Conservation (phyloP, 2,113 vertebrate genomes). For the Apteryx owenii region DNA sequence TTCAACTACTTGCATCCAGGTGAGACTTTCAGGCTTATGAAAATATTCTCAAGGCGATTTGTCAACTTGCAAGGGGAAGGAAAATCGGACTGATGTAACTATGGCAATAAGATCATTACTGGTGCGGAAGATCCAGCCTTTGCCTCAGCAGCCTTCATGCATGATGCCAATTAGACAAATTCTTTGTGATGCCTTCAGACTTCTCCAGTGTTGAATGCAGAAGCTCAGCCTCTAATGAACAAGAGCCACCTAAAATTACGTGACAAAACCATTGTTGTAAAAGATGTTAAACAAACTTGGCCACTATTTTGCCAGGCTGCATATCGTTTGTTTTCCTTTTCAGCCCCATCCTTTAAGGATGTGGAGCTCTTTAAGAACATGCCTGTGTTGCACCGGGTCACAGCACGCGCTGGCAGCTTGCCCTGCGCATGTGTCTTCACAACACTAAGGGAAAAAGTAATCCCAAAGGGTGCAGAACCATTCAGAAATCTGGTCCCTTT, state of each 20-base stretch:
- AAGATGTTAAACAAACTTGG: slow-evolving; percentile 28
- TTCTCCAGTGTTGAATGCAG: not conserved
- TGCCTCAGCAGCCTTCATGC: not conserved
- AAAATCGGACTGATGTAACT: slow-evolving; percentile 9
- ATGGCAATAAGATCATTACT: slow-evolving; percentile 20
- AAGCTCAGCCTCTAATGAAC: not conserved
- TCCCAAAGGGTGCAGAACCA: not conserved
- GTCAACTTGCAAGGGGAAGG: not conserved
- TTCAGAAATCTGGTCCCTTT: not conserved
- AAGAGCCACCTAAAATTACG: slow-evolving; percentile 8
- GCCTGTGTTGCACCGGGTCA: not conserved
- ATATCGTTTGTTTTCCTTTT: not conserved
- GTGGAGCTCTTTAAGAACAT: not conserved
- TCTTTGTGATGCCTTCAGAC: not conserved
- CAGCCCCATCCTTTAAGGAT: not conserved
- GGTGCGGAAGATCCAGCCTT: not conserved
- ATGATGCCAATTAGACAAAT: slow-evolving; percentile 44
- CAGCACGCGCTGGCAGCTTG: not conserved
- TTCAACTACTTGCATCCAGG: not conserved
- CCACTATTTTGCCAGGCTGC: not conserved
- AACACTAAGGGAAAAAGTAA: not conserved
- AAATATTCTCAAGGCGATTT: not conserved
- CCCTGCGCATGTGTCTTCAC: not conserved
- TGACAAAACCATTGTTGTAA: not conserved
- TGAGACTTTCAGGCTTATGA: not conserved